Conservation (phyloP, 1,140 invertebrate species). For the Anastrepha ludens region DNA sequence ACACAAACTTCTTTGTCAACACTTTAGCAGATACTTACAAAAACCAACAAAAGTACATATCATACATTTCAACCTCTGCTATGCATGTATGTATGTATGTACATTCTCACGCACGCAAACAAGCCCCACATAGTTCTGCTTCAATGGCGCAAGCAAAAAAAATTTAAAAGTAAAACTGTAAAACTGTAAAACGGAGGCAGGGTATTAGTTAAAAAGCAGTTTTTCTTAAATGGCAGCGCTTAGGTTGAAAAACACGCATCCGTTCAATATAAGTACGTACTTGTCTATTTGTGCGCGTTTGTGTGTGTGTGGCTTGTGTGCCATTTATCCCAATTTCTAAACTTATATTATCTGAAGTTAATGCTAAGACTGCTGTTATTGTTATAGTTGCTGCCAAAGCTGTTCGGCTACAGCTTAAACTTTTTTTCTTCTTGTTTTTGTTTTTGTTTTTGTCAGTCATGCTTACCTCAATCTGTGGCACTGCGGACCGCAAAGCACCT, state of each 20-base stretch:
- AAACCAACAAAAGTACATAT: not conserved
- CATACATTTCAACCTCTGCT: not conserved
- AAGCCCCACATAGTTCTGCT: too few species aligned
- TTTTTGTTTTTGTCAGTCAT: constrained; percentile 3
- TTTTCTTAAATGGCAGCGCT: constrained; percentile 29
- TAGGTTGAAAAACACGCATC: constrained; percentile 34
- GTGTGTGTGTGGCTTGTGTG: not conserved
- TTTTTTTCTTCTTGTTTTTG: not conserved
- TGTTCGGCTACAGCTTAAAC: not conserved
- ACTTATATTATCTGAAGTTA: not conserved
- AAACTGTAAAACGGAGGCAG: not conserved
- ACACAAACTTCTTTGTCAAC: not conserved
- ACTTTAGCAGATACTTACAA: not conserved
- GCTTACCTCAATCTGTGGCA: constrained; percentile 39
- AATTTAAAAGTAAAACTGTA: not conserved
- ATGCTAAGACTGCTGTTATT: not conserved
- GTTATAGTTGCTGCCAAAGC: constrained; percentile 12
- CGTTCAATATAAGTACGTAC: not conserved
- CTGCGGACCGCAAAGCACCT: constrained; percentile 13
- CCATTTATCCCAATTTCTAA: not conserved
- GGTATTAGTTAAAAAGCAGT: not conserved
- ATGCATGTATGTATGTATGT: too few species aligned
- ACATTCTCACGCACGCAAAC: too few species aligned
- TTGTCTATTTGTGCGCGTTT: not conserved
- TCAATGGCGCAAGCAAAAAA: not conserved